Evolutionary conservation across 2,888 invertebrate genomes (phyloP).

Genomic region (Tipula unca): DNA sequence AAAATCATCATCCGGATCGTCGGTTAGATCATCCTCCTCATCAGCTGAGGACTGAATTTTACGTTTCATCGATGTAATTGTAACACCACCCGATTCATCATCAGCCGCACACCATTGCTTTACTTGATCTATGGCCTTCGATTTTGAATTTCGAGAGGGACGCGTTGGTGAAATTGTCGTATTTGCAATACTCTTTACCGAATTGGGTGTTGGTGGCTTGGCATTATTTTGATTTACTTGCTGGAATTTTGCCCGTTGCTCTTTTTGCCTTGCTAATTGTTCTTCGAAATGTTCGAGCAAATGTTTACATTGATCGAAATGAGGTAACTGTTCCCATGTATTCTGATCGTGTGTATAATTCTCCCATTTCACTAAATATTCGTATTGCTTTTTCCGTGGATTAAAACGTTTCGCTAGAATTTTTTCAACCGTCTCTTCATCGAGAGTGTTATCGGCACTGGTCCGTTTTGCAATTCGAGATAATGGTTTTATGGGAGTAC

Average conservation of each 20-base stretch:
- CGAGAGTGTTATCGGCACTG: constrained; percentile 34
- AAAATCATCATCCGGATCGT: constrained; percentile 20
- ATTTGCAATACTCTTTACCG: constrained; percentile 19
- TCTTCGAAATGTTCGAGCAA: constrained; percentile 73
- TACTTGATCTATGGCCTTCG: constrained; percentile 71
- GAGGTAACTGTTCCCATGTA: constrained; percentile 75
- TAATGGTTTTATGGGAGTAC: not conserved
- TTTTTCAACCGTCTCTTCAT: constrained; percentile 71
- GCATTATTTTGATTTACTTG: constrained; percentile 22
- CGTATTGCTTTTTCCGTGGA: constrained; percentile 65
- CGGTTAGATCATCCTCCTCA: not conserved
- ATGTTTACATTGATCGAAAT: constrained; percentile 67
- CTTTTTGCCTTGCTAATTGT: constrained; percentile 66
- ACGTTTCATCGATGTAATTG: constrained; percentile 21
- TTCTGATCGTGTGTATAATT: constrained; percentile 71
- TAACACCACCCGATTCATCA: constrained; percentile 39
- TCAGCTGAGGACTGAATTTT: not conserved
- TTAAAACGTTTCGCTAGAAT: constrained; percentile 78
- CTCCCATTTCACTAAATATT: constrained; percentile 82
- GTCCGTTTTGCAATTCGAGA: constrained; percentile 14
- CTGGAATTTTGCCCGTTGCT: constrained; percentile 45
- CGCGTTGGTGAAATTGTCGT: constrained; percentile 18
- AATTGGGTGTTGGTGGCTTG: not conserved
- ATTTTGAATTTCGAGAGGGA: constrained; percentile 66
- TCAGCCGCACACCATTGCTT: constrained; percentile 74